Conservation (phyloP, 2,888 invertebrate species). For the Drosophila pullipes region DNA sequence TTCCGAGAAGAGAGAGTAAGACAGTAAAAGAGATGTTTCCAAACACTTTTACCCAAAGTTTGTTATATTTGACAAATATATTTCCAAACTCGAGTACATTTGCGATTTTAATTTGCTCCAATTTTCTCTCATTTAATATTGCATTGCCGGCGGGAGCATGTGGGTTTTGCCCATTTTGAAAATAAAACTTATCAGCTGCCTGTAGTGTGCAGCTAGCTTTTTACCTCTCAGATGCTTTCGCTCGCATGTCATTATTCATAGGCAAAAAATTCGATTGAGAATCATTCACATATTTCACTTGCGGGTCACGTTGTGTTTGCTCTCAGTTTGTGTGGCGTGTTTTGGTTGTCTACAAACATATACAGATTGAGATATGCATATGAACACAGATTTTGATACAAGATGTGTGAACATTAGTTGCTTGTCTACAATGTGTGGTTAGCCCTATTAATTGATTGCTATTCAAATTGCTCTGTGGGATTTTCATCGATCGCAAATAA, state of each 20-base stretch:
- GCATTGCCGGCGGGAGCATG: neutral
- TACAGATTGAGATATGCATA: slow-evolving; percentile 23
- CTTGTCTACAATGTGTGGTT: slow-evolving; percentile 28
- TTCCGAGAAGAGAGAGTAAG: neutral
- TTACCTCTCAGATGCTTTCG: slow-evolving; percentile 4
- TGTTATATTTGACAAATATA: neutral
- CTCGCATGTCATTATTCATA: slow-evolving; percentile 44
- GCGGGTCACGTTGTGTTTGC: slow-evolving; percentile 17
- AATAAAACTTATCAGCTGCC: slow-evolving; percentile 22
- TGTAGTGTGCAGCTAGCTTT: neutral
- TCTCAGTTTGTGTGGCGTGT: slow-evolving; percentile 20
- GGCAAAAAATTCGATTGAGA: slow-evolving; percentile 53
- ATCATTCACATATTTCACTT: slow-evolving; percentile 29
- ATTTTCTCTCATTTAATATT: neutral
- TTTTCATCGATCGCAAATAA: slow-evolving; percentile 43
- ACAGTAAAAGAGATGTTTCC: neutral
- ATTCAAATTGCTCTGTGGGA: slow-evolving; percentile 54
- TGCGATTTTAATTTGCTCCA: neutral
- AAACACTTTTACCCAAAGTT: neutral
- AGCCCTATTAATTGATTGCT: slow-evolving; percentile 44
- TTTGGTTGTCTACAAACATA: slow-evolving; percentile 15
- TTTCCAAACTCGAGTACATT: neutral
- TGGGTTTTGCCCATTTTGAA: neutral
- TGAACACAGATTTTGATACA: slow-evolving; percentile 5
- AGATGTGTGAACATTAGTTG: slow-evolving; percentile 7